Conservation (phyloP, 2,797 vertebrate species). For the Sebastiscus tertius region DNA sequence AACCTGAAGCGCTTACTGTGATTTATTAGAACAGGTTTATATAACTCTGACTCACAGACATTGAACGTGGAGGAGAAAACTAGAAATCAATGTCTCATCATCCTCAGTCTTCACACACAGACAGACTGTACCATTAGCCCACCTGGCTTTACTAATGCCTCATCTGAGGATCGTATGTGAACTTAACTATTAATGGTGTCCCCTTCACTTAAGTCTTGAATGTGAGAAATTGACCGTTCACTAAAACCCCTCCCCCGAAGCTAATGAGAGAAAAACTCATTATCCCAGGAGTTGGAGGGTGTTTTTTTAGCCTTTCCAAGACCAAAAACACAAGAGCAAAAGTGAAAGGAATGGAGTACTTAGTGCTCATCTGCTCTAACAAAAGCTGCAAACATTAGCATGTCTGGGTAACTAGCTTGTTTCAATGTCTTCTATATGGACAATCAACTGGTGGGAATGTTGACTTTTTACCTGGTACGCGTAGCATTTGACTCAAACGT, state of each 20-base stretch:
- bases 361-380: neutral
- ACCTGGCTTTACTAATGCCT: neutral
- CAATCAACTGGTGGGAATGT: neutral
- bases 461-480: neutral
- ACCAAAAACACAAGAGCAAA: neutral
- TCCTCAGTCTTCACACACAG: slow-evolving; percentile 2
- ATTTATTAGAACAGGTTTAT: slow-evolving; percentile 43
- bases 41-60: slow-evolving; percentile 32
- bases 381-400: neutral
- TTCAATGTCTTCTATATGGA: neutral
- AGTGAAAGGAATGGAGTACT: neutral
- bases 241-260: neutral
- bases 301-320: neutral
- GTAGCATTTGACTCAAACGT: neutral
- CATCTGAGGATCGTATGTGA: neutral
- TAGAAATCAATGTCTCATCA: slow-evolving; percentile 19
- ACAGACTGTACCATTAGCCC: neutral
- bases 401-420: neutral
- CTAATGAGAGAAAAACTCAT: neutral
- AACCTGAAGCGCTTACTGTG: slow-evolving; percentile 23
- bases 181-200: neutral
- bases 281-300: neutral
- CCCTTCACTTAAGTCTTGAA: neutral
- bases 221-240: neutral
- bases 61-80: slow-evolving; percentile 1